Conservation (phyloP, 2,797 vertebrate species). For the Chiloscyllium punctatum region DNA sequence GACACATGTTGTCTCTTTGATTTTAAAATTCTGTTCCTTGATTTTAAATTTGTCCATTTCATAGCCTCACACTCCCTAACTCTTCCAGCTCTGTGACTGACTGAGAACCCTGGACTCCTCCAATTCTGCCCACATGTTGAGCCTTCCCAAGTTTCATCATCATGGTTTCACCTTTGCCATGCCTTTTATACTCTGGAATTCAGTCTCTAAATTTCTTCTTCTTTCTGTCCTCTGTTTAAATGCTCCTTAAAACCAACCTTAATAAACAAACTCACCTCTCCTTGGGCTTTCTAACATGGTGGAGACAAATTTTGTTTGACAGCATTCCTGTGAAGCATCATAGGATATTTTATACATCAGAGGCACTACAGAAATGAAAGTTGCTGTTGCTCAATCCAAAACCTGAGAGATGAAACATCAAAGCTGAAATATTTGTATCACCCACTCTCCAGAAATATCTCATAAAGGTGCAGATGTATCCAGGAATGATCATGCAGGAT, state of each 20-base stretch:
- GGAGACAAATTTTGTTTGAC: neutral
- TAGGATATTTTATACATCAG: neutral
- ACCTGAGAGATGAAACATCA: neutral
- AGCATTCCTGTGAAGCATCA: neutral
- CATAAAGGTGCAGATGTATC: neutral
- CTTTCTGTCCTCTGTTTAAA: neutral
- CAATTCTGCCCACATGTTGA: neutral
- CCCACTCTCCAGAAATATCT: neutral
- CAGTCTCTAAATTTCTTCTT: neutral
- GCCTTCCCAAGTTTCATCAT: neutral
- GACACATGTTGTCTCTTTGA: neutral
- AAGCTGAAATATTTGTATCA: neutral
- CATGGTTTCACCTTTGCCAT: too few species aligned
- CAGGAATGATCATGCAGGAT: neutral
- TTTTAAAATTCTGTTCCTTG: neutral
- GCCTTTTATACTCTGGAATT: neutral
- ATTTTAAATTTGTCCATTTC: neutral
- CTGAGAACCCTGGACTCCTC: neutral
- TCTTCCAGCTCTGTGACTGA: neutral
- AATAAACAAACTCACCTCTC: neutral
- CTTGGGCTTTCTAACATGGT: neutral
- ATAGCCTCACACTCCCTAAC: neutral
- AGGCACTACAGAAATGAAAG: neutral
- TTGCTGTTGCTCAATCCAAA: neutral
- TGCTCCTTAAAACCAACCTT: neutral